Evolutionary conservation across 2,113 vertebrate species (phyloP), one percentile per base, ranked within the genome.

Genomic region (Cyrtonyx montezumae): DNA sequence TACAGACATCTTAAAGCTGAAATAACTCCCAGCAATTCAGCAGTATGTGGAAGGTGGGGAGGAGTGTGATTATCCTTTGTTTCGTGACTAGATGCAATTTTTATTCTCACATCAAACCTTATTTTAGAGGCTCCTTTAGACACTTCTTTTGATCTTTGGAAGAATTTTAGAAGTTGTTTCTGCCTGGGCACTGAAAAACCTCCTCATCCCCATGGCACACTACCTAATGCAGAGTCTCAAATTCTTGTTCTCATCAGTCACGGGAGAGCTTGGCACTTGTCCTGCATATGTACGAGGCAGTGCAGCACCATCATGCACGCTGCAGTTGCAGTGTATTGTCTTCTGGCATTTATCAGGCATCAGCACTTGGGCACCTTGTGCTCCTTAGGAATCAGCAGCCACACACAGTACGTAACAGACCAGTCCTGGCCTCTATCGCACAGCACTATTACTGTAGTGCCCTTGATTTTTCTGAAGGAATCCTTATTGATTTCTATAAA

Each of bases 281-380:
- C 40, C 48, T 73, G 69, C 61, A 53, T 42, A 65, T 34, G 17
- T 36, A 25, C 11, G 6, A 22, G 34, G 70, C 36, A 79, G 0
- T 0, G 22, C 63, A 45, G 26, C 48, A 71, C 5, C 17, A 9
- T 1, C 0, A 0, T 10, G 36, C 30, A 14, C 5, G 11, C 45
- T 28, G 40, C 21, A 6, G 3, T 26, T 2, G 0, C 0, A 21
- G 46, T 4, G 0, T 22, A 25, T 16, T 48, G 22, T 4, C 34
- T 14, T 6, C 62, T 17, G 25, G 49, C n/a, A 8, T 16, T 26
- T 10, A 4, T 16, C 49, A 9, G 26, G 2, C 42, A 30, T 62
- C 1, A 15, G 56, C 2, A 30, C 55, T 37, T 8, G 36, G 26
- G 23, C 36, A 8, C 0, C 7, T 25, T 19, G 21, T 6, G 1